phyloP scores from a whole-genome alignment of 2,797 vertebrate species.

The Ctenosaura bakeri region DNA sequence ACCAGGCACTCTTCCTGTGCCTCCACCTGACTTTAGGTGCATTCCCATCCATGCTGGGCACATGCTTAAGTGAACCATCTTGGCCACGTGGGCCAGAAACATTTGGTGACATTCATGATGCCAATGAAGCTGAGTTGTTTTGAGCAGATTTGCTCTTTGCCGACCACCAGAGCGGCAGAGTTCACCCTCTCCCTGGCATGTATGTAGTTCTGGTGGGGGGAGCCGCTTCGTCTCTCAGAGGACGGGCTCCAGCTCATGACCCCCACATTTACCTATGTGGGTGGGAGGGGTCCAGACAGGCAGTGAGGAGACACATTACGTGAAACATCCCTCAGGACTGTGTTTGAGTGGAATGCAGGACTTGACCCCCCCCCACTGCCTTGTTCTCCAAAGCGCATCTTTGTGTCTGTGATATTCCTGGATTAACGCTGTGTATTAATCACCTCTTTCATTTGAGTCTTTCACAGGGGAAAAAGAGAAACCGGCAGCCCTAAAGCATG shows the following conservation, averaged over 20 bases:
- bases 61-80: background rate
- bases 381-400: background rate
- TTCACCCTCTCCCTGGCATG: background rate
- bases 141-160: no score
- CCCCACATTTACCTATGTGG: no score
- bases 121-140: background rate
- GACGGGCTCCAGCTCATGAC: background rate
- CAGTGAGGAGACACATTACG: no score
- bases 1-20: no score
- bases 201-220: background rate
- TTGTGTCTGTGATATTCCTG: constrained; percentile 28
- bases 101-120: background rate
- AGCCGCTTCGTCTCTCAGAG: background rate
- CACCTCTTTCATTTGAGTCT: constrained; percentile 65
- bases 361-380: no score
- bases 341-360: background rate
- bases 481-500: constrained; percentile 39
- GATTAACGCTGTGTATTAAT: constrained; percentile 59
- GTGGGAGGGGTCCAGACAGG: background rate
- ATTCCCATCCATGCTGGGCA: background rate
- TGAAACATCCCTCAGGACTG: background rate
- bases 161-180: no score
- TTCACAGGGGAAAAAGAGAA: constrained; percentile 61
- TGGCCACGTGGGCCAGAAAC: background rate
- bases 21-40: background rate